A percentile compares a stretch with the other conserved stretches of the same genome.
Conservation (phyloP, 23 tunicate species). For the Aplidium turbinatum region DNA sequence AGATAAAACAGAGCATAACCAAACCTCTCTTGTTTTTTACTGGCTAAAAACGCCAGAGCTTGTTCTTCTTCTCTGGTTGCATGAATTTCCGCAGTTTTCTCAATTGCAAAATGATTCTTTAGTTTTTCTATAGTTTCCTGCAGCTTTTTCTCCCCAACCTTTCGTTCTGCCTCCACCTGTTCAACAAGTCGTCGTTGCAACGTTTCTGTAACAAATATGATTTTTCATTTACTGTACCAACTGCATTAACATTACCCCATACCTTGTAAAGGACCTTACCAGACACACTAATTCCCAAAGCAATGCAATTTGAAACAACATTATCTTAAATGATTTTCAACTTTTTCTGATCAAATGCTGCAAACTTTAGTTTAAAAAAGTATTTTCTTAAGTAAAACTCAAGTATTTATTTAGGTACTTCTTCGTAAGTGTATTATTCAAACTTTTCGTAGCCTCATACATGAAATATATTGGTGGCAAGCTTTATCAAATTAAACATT, state of each 20-base stretch:
- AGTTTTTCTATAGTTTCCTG: constrained; percentile 52
- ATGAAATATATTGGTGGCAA: too few species aligned
- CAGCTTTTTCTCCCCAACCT: constrained; percentile 48
- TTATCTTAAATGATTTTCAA: too few species aligned
- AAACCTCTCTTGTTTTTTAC: constrained; percentile 3
- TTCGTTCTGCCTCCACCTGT: constrained; percentile 41
- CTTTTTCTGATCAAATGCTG: too few species aligned
- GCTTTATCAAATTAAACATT: too few species aligned
- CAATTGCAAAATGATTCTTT: constrained; percentile 44
- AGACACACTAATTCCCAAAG: neutral
- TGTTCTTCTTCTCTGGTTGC: constrained; percentile 49
- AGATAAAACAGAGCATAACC: too few species aligned
- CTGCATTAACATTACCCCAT: neutral
- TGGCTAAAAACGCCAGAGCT: constrained; percentile 10
- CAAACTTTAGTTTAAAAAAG: too few species aligned
- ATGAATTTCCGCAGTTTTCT: constrained; percentile 46
- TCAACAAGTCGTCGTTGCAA: constrained; percentile 38
- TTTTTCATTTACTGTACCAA: neutral
- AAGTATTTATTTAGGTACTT: too few species aligned
- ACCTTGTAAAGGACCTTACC: neutral
- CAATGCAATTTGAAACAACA: too few species aligned
- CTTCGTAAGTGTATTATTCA: too few species aligned
- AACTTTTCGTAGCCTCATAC: too few species aligned
- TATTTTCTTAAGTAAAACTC: too few species aligned
- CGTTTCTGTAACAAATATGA: constrained; percentile 21